Conservation (phyloP, 2,888 invertebrate species). For the Mactromeris polynyma region DNA sequence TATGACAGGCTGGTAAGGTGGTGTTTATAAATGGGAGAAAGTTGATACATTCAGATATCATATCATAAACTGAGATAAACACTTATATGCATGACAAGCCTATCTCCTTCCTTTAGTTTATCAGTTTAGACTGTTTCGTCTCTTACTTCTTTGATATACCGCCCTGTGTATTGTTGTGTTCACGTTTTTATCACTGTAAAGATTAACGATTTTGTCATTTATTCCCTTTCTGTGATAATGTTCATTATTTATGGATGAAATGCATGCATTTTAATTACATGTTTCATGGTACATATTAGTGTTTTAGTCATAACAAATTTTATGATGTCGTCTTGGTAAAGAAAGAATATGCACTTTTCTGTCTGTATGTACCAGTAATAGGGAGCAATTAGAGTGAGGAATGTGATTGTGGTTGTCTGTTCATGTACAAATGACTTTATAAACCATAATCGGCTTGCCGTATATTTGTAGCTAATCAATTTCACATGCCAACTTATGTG, state of each 20-base stretch:
- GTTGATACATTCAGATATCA: neutral
- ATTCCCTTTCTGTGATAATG: neutral
- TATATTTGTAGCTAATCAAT: too few species aligned
- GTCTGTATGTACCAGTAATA: too few species aligned
- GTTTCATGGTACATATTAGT: neutral
- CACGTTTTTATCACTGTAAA: neutral
- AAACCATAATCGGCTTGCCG: too few species aligned
- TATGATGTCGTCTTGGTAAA: neutral
- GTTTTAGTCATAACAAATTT: neutral
- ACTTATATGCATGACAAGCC: neutral
- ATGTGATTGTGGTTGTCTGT: too few species aligned
- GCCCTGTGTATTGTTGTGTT: neutral
- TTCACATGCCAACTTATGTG: too few species aligned
- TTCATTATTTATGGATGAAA: too few species aligned
- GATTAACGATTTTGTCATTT: neutral
- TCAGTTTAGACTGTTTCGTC: neutral
- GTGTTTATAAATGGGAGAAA: neutral
- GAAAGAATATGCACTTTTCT: too few species aligned
- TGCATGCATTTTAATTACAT: too few species aligned
- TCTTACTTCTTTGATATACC: neutral
- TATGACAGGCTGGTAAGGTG: neutral
- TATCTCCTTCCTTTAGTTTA: neutral
- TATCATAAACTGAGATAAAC: neutral
- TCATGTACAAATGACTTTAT: too few species aligned
- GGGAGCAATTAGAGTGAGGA: too few species aligned